phyloP scores from a whole-genome alignment of 2,888 invertebrate genomes.

The Dromius quadrimaculatus region DNA sequence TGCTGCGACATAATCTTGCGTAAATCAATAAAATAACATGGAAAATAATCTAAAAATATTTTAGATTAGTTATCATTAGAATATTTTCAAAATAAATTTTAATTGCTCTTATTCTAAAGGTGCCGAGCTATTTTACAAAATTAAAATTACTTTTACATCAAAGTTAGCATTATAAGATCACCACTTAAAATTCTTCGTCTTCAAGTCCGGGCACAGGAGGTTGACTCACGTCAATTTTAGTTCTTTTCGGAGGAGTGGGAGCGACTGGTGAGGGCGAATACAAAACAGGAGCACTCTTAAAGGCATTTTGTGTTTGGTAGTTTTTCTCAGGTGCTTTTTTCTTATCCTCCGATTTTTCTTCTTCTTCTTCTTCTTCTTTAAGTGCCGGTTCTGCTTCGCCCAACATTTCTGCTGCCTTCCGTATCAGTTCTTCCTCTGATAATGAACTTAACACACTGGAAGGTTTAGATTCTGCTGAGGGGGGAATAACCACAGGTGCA shows the following conservation, averaged over 20 bases:
- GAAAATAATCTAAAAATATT: constrained; percentile 23
- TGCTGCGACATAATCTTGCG: constrained; percentile 20
- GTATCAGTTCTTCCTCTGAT: constrained; percentile 71
- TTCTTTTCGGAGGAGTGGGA: constrained; percentile 57
- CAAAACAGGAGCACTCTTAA: constrained; percentile 51
- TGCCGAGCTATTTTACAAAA: constrained; percentile 36
- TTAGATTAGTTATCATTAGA: constrained; percentile 34
- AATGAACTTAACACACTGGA: constrained; percentile 68
- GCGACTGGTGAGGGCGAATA: constrained; percentile 62
- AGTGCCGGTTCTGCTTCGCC: constrained; percentile 63
- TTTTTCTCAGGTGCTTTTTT: constrained; percentile 33
- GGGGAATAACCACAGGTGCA: constrained; percentile 37
- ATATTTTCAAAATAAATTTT: constrained; percentile 12
- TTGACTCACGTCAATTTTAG: constrained; percentile 61
- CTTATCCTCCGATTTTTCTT: constrained; percentile 24
- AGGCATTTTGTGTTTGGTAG: constrained; percentile 14
- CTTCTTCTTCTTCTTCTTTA: constrained; percentile 43
- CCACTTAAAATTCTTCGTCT: constrained; percentile 56
- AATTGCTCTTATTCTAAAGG: constrained; percentile 23
- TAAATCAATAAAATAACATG: constrained; percentile 16
- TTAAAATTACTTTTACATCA: constrained; percentile 15
- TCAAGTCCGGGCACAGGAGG: constrained; percentile 65
- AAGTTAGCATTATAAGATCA: not conserved
- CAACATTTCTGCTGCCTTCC: constrained; percentile 72
- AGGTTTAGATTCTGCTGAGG: constrained; percentile 49